Evolutionary conservation across 2,888 invertebrate species (phyloP), one percentile per base, ranked within the genome.

Genomic region (Cephus rjabovi): DNA sequence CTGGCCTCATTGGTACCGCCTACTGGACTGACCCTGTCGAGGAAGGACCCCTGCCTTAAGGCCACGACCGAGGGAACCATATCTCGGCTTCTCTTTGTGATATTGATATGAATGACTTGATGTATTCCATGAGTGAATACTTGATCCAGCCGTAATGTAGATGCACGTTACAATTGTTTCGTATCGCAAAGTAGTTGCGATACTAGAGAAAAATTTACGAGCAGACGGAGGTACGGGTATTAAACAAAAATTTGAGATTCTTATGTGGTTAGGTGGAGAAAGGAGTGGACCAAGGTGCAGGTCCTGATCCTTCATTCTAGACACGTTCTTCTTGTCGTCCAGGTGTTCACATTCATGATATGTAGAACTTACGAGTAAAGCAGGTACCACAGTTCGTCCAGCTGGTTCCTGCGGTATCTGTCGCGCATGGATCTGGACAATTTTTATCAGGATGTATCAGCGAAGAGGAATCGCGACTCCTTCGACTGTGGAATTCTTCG

Each of bases 1-100:
- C 86, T 88, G 89, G 89, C 90, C 79, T 83, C 84, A 83, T 80
- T 86, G 89, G 89, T 85, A 89, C 87, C 89, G 89, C 90, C 89
- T 88, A 89, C 90, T 87, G 85, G 86, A 89, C 87, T 88, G 89
- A 89, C 89, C 86, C 87, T 84, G 84, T 82, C 83, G 83, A 56
- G 74, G 75, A 78, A 81, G 85, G 85, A 85, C 84, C 84, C 76
- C 56, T 9, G 56, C 56, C 56, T 56, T 56, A 56, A 56, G 23
- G 56, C 56, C 56, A 56, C 23, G 9, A 56, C 56, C 56, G 56
- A 56, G 23, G 9, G 23, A 56, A 56, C 56, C 56, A 23, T 56
- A 56, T 23, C 56, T 56, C 23, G 56, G 23, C 56, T 56, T 9
- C 56, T 56, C 56, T 56, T 56, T 56, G 56, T 56, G 23, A 23